Percentiles rank a stretch among this genome's conserved stretches.
Evolutionary conservation across 1,140 invertebrate species (phyloP).

Genomic region (Cyrtorhinus lividipennis): DNA sequence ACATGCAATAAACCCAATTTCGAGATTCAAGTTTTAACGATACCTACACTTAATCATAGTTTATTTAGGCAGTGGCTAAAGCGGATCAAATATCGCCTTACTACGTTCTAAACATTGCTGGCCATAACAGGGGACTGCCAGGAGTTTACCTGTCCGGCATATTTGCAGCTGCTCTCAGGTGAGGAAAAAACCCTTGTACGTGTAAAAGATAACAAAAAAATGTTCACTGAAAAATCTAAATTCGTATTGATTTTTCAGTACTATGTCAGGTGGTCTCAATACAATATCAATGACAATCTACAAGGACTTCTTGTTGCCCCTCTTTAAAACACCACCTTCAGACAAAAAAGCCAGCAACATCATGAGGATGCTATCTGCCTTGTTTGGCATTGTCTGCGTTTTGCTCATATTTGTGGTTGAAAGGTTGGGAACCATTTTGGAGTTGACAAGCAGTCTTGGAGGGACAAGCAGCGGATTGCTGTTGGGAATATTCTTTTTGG

Average conservation of each 20-base stretch:
- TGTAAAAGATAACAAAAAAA: no score
- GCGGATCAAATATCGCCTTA: conserved; percentile 56
- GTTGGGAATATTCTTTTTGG: conserved; percentile 58
- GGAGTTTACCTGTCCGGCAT: conserved; percentile 65
- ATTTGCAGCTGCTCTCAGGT: conserved; percentile 55
- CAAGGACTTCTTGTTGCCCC: conserved; percentile 60
- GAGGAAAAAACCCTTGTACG: no score
- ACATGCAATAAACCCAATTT: no score
- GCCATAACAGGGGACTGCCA: conserved; percentile 51
- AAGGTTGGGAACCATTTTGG: conserved; percentile 47
- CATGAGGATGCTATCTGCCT: conserved; percentile 49
- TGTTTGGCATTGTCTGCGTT: conserved; percentile 45
- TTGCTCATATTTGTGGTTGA: conserved; percentile 51
- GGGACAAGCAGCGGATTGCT: conserved; percentile 57
- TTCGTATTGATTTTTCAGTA: no score
- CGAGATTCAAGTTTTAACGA: no score
- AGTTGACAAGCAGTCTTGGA: conserved; percentile 46
- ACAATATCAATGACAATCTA: conserved; percentile 69
- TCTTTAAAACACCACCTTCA: conserved; percentile 40
- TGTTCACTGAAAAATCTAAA: no score
- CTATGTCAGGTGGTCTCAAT: conserved; percentile 63
- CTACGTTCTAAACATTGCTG: conserved; percentile 51
- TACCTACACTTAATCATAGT: no score
- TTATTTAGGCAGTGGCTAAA: conserved; percentile 12
- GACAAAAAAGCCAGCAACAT: conserved; percentile 45